Percentiles rank a stretch among this genome's conserved stretches.
Conservation (phyloP, 2,113 vertebrate genomes). For the Ceyx cyanopectus region DNA sequence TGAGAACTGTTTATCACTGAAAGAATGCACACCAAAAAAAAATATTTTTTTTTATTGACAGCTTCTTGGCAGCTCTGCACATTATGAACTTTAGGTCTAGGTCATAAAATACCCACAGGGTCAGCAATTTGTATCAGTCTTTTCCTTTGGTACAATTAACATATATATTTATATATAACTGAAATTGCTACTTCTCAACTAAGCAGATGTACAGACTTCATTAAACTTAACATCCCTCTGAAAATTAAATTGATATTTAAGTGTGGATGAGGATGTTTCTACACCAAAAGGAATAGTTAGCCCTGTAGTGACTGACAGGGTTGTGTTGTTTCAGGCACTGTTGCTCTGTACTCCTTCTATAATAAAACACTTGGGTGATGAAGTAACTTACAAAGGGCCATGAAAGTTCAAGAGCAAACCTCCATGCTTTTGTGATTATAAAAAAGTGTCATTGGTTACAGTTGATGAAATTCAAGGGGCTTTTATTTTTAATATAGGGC, state of each 20-base stretch:
- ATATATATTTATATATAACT: not conserved
- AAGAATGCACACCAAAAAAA: conserved; percentile 20
- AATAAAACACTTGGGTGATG: not conserved
- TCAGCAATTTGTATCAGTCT: not conserved
- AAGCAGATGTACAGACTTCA: not conserved
- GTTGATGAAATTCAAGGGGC: not conserved
- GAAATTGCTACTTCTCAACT: not conserved
- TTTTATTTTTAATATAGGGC: not conserved
- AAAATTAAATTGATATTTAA: not conserved
- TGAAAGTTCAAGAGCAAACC: not conserved
- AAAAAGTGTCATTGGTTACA: not conserved
- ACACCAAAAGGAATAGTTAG: not conserved
- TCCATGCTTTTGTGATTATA: not conserved
- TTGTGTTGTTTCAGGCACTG: not conserved
- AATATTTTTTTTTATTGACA: not conserved
- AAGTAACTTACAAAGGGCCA: not conserved
- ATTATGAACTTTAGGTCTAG: not conserved
- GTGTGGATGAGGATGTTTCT: not conserved
- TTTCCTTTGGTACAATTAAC: not conserved
- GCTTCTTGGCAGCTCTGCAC: not conserved
- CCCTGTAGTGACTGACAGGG: not conserved
- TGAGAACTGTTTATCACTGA: conserved; percentile 1
- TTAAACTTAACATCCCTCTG: not conserved
- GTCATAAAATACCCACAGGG: not conserved
- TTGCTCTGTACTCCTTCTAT: not conserved